phyloP scores from a whole-genome alignment of 2,888 invertebrate genomes.

The Cantharis lateralis region DNA sequence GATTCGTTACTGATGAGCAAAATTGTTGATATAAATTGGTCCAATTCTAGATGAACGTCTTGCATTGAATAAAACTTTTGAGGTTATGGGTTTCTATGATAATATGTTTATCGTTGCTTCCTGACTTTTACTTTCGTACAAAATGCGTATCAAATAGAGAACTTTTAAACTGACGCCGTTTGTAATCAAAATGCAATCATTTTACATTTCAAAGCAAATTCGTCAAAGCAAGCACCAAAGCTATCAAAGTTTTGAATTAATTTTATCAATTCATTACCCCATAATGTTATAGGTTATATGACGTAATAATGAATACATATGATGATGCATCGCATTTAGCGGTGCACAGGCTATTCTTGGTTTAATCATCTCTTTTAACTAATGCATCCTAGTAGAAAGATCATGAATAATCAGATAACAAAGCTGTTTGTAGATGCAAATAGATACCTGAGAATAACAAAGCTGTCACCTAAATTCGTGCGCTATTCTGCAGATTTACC shows the following conservation, averaged over 20 bases:
- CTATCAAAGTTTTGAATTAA: not conserved
- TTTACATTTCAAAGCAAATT: not conserved
- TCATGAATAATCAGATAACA: slow-evolving; percentile 43
- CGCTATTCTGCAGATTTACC: slow-evolving; percentile 39
- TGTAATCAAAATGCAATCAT: not conserved
- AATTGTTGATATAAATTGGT: not conserved
- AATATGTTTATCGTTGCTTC: not conserved
- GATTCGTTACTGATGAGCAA: not conserved
- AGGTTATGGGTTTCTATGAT: not conserved
- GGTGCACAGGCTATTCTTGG: not conserved
- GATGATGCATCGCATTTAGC: not conserved
- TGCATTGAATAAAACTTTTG: not conserved
- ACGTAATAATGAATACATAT: not conserved
- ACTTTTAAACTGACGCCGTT: not conserved
- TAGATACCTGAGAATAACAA: slow-evolving; percentile 47
- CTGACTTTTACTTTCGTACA: not conserved
- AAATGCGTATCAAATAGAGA: too few species aligned
- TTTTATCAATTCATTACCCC: not conserved
- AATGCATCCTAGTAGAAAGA: slow-evolving; percentile 30
- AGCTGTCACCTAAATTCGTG: slow-evolving; percentile 44
- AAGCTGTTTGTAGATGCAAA: slow-evolving; percentile 43
- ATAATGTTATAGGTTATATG: not conserved
- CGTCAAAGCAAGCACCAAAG: not conserved
- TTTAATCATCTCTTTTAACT: not conserved
- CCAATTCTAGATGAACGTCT: not conserved